Evolutionary conservation across 2,888 invertebrate genomes (phyloP), one percentile per base, ranked within the genome.

Genomic region (Eustalomyia histrio): DNA sequence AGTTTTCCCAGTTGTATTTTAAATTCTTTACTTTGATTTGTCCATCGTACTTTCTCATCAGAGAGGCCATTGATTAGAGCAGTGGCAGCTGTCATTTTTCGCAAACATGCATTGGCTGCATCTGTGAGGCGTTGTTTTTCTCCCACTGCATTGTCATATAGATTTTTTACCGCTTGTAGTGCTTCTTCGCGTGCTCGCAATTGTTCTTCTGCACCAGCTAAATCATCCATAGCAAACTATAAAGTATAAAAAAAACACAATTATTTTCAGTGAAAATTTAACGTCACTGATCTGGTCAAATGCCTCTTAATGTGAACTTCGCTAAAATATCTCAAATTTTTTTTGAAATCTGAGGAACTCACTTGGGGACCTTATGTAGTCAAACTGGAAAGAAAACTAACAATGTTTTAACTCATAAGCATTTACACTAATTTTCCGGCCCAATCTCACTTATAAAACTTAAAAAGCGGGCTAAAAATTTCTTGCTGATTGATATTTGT

Each of bases 11-110:
- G 92, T 91, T 98, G 97, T 87, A 90, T 89, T 89, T 97, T 97
- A 85, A 97, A 97, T 79, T 97, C 97, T 91, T 97, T 97, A 89
- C 97, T 97, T 89, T 98, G 97, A 86, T 97, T 95, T 0, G 98
- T 99, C 99, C 99, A 99, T 72, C 99, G 93, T 75, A 95, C 93
- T 89, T 97, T 97, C 88, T 96, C 96, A 33, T 97, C 99, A 0
- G 97, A 97, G 60, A 99, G 92, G 2, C 99, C 99, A 88, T 98
- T 97, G 79, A 99, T 99, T 17, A 99, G 92, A 1, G 97, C 96
- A 6, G 97, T 97, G 0, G 99, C 99, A 0, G 98, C 97, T 58
- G 95, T 97, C 99, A 99, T 99, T 92, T 99, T 99, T 33, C 97
- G 93, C 53, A 98, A 91, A 86, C 99, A 99, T 1, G 90, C 90